These are phyloP conservation scores for Garra rufa DNA, from an alignment of 2,113 vertebrate species.

Conservation along the genomic window DNA sequence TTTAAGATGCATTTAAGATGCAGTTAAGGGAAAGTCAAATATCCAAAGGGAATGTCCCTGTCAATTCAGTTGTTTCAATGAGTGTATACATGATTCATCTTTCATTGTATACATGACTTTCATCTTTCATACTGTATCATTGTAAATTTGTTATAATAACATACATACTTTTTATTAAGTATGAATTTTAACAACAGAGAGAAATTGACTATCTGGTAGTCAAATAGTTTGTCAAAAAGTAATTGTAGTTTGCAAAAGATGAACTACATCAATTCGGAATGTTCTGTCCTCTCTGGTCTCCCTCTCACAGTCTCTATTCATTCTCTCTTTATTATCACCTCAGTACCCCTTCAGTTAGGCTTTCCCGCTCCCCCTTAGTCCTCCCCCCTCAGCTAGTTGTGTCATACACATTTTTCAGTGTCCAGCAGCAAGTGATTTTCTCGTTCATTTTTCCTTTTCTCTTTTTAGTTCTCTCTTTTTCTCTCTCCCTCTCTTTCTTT, in stretches of 20 bases:
- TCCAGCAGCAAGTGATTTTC: constrained; percentile 53
- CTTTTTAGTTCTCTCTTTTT: constrained; percentile 9
- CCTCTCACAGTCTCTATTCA: constrained; percentile 3
- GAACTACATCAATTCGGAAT: background rate
- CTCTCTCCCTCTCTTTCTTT: background rate
- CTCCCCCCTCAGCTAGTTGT: constrained; percentile 32
- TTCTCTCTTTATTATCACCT: constrained; percentile 40
- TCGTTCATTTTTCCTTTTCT: constrained; percentile 43
- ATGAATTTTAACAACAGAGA: background rate
- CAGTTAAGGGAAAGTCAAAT: background rate
- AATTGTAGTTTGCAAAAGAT: background rate
- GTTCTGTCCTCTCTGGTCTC: background rate
- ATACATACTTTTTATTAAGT: background rate
- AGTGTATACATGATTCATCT: background rate
- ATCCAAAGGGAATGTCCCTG: background rate
- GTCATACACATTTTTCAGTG: constrained; percentile 41
- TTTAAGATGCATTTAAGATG: background rate
- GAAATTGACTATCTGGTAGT: background rate
- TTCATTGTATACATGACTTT: too few species aligned
- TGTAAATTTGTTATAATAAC: background rate
- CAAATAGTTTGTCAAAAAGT: background rate
- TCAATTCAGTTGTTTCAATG: background rate
- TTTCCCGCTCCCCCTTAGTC: constrained; percentile 12
- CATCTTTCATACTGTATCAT: background rate
- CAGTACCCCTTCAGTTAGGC: constrained; percentile 29